phyloP scores from a whole-genome alignment of 2,888 invertebrate genomes.

The Chromoteleia sp. region DNA sequence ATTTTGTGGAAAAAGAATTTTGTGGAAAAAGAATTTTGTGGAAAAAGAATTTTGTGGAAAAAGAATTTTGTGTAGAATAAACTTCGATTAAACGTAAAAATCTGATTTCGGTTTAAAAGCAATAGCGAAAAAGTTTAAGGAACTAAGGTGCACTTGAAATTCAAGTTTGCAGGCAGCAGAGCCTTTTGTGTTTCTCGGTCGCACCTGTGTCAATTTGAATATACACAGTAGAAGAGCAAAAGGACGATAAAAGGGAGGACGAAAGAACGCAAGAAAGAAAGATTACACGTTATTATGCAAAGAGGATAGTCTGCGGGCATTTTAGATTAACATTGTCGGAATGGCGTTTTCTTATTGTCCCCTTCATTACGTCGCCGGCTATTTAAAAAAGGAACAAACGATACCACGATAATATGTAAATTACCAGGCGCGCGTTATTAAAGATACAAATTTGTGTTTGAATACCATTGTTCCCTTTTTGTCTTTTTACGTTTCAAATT shows the following conservation, averaged over 20 bases:
- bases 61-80: no score
- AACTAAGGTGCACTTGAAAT: background rate
- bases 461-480: slow-evolving; percentile 16
- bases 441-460: slow-evolving; percentile 47
- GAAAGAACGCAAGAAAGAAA: slow-evolving; percentile 58
- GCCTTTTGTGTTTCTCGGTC: slow-evolving; percentile 18
- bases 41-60: no score
- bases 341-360: slow-evolving; percentile 61
- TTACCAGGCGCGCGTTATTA: slow-evolving; percentile 34
- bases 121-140: no score
- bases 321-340: slow-evolving; percentile 61
- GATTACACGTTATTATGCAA: slow-evolving; percentile 67
- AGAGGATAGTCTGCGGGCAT: slow-evolving; percentile 52
- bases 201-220: slow-evolving; percentile 63
- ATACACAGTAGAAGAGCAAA: slow-evolving; percentile 8
- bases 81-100: no score
- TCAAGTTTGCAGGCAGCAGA: slow-evolving; percentile 16
- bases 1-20: no score
- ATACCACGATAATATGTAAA: slow-evolving; percentile 59
- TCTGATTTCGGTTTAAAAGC: no score
- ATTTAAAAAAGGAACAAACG: slow-evolving; percentile 46
- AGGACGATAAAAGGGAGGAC: slow-evolving; percentile 20
- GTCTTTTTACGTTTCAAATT: background rate
- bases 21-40: no score
- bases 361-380: slow-evolving; percentile 47